phyloP scores from a whole-genome alignment of 2,888 invertebrate genomes.

The Dasypolia templi region DNA sequence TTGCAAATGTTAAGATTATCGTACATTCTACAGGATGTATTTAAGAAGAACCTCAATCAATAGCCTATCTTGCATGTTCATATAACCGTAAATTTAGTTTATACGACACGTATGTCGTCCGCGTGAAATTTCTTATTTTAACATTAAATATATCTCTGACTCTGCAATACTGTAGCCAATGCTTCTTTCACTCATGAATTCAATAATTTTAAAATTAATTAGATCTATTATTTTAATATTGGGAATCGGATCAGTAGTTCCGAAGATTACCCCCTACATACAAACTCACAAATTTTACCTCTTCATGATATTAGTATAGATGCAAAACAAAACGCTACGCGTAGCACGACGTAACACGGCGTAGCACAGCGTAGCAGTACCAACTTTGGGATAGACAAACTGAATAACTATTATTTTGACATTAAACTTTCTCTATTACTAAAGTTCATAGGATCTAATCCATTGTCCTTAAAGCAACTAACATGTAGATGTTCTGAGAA shows the following conservation, averaged over 20 bases:
- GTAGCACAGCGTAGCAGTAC: neutral
- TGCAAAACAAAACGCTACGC: neutral
- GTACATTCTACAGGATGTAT: no score
- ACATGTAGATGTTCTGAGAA: constrained; percentile 60
- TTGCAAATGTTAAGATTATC: neutral
- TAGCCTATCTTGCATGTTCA: neutral
- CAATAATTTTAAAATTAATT: no score
- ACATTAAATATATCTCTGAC: neutral
- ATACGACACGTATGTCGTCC: neutral
- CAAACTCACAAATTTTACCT: neutral
- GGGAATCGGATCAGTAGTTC: neutral
- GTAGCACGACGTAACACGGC: neutral
- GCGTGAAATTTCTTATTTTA: neutral
- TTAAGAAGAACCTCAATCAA: neutral
- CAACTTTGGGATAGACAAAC: neutral
- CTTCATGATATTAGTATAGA: neutral
- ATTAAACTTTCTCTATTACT: neutral
- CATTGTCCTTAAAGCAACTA: constrained; percentile 23
- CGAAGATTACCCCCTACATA: neutral
- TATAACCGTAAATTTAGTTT: neutral
- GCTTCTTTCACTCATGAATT: no score
- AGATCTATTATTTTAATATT: no score
- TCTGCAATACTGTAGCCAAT: neutral
- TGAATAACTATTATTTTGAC: no score
- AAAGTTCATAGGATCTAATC: neutral